Base-by-base conservation (phyloP, 2,888 invertebrate species). In the Tetrapedia diversipes region DNA sequence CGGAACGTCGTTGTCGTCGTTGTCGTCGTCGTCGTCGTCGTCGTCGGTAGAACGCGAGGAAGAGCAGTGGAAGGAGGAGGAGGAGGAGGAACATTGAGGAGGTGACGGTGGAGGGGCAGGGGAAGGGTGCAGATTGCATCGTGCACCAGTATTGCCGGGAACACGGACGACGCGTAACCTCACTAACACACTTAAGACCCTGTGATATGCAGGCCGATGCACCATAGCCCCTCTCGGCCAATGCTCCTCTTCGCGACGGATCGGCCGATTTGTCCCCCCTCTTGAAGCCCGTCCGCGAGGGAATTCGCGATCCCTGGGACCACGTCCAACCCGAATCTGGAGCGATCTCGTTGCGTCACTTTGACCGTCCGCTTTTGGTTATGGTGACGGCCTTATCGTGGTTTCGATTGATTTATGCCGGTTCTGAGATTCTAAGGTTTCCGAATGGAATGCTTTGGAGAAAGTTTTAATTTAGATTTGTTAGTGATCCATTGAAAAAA, bases 141-240 rank as follows among this genome's bases (percentile, higher is more conserved):
- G 83, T 69, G 82, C 81, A 64, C 75, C 77, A 74, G 70, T 66
- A 56, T 74, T 68, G 77, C 68, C 65, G 68, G 72, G 56, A 49
- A 82, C 77, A 79, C 65, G 57, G 70, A 80, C 81, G 78, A 82
- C 64, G 45, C 77, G 59, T 80, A 81, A 81, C 78, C 77, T 80
- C 80, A 74, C 80, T 78, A 79, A 72, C 77, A 86, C 82, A 72
- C 37, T 68, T 51, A 65, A 49, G 39, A n/a, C 49, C 45, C 61
- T 61, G 56, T 79, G 85, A 86, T 86, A 83, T 83, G 81, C 82
- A 82, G 81, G 82, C 84, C 85, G 82, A 86, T 86, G 86, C 86
- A 86, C 83, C 79, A 72, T 29, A 76, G 77, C 74, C 79, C 60
- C 79, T 75, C 77, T 77, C 77, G 74, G 82, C 81, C 82, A 86